Evolutionary conservation across 2,888 invertebrate genomes (phyloP).

Genomic region (Strigamia crassipes): DNA sequence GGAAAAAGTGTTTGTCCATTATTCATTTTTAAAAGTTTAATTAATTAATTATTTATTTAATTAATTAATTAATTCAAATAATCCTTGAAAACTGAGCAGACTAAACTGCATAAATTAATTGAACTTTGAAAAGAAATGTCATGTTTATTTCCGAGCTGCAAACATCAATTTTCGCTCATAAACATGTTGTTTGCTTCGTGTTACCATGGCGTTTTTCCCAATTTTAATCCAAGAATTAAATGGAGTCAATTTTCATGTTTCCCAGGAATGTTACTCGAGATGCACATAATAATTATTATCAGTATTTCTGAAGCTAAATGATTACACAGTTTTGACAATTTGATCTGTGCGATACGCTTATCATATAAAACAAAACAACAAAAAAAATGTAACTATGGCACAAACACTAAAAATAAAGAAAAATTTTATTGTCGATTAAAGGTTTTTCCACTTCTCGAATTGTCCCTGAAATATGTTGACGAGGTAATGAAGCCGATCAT

Average conservation of each 20-base stretch:
- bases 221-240: neutral
- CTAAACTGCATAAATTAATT: no score
- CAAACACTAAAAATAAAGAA: neutral
- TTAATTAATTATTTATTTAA: no score
- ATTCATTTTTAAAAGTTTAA: no score
- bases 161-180: neutral
- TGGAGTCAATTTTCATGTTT: neutral
- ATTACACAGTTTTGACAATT: no score
- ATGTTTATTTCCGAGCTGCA: neutral
- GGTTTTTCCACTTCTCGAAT: neutral
- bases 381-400: neutral
- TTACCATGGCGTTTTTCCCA: neutral
- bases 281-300: neutral
- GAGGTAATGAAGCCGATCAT: neutral
- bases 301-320: neutral
- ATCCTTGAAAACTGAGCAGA: no score
- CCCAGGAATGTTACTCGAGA: neutral
- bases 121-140: no score
- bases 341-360: no score
- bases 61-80: no score
- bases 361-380: no score
- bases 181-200: neutral
- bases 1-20: no score
- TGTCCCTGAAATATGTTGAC: neutral
- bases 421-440: neutral